These are phyloP conservation scores for Copidosoma aretas DNA, from an alignment of 2,888 invertebrate genomes.

Conservation along the genomic window DNA sequence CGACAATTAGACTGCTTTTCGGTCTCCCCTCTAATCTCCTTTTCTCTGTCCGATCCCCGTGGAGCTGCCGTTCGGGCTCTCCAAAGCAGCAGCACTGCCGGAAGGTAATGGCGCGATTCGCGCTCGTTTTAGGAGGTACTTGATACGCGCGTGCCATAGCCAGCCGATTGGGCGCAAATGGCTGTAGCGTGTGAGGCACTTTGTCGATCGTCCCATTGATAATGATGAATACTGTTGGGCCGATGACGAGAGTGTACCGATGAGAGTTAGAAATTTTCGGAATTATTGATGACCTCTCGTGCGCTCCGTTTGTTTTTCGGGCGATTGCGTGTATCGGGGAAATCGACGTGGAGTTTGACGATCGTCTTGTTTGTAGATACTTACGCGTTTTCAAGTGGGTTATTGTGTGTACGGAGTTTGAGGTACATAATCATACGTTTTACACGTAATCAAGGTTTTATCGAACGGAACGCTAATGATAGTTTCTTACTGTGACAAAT, in stretches of 20 bases:
- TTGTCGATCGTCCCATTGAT: conserved; percentile 9
- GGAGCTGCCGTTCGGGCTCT: neutral
- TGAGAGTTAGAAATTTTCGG: neutral
- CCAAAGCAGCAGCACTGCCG: neutral
- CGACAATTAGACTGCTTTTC: conserved; percentile 54
- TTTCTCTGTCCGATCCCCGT: too few species aligned
- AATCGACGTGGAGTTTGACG: neutral
- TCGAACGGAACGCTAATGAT: too few species aligned
- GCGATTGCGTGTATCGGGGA: neutral
- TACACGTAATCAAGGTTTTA: too few species aligned
- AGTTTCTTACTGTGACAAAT: too few species aligned
- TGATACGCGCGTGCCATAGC: neutral
- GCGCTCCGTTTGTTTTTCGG: neutral
- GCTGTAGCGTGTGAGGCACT: conserved; percentile 17
- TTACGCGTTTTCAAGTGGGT: too few species aligned
- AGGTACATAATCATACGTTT: too few species aligned
- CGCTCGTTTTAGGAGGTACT: conserved; percentile 21
- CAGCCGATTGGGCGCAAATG: neutral
- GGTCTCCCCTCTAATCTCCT: too few species aligned
- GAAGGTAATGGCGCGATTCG: conserved; percentile 50
- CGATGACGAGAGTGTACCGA: neutral
- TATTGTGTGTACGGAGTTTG: too few species aligned
- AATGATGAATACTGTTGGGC: too few species aligned
- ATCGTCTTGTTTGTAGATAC: neutral
- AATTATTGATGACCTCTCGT: neutral